These are phyloP conservation scores for Morinoia aosen DNA, from an alignment of 2,888 invertebrate species.

Conservation along the genomic window DNA sequence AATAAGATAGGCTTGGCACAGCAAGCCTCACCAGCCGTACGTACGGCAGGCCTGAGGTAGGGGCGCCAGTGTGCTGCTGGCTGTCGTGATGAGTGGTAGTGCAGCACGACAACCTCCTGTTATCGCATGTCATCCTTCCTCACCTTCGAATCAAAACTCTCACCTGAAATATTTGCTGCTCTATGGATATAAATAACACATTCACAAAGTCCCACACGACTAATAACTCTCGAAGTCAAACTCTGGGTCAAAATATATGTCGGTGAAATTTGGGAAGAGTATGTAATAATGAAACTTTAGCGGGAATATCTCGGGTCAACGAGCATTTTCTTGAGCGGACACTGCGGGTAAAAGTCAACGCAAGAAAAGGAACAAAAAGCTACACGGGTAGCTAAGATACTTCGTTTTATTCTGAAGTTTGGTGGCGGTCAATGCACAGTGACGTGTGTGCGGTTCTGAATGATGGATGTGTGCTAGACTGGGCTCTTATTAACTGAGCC, in stretches of 20 bases:
- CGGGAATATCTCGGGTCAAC: not conserved
- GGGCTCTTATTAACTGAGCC: not conserved
- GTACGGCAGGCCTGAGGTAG: constrained; percentile 1
- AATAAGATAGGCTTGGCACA: constrained; percentile 20
- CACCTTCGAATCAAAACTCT: not conserved
- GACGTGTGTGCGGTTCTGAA: not conserved
- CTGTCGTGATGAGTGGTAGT: constrained; percentile 40
- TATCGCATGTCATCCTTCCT: constrained; percentile 8
- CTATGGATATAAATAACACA: not conserved
- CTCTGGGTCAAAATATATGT: not conserved
- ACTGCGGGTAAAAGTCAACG: not conserved
- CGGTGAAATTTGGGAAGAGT: not conserved
- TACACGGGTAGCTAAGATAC: not conserved
- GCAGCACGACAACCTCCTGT: constrained; percentile 8
- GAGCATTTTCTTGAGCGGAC: not conserved
- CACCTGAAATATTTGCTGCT: not conserved
- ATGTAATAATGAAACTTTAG: not conserved
- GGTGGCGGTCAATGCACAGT: not conserved
- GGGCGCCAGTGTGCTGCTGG: constrained; percentile 13
- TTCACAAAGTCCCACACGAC: not conserved
- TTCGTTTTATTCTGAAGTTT: not conserved
- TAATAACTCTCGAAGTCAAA: not conserved
- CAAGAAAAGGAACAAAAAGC: not conserved
- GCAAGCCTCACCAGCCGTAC: not conserved
- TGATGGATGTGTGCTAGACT: not conserved